Evolutionary conservation across 2,797 vertebrate genomes (phyloP), one percentile per base, ranked within the genome.

Genomic region (Potorous gilbertii): DNA sequence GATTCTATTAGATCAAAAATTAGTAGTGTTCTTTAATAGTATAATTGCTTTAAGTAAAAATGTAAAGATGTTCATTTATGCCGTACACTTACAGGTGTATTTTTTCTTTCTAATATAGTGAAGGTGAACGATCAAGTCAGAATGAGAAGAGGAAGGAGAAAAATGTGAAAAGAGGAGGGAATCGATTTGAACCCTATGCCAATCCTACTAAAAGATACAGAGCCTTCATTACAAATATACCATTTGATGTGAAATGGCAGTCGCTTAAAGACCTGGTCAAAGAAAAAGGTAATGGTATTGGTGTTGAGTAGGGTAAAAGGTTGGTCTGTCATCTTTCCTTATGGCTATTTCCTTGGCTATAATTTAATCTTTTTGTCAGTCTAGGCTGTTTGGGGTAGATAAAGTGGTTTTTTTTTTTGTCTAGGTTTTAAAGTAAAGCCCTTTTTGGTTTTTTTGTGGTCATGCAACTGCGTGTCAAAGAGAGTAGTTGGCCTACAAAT

Each of bases 171-270:
- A 99, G 99, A 98, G 99, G 99, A 74, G 99, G 99, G 59, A 99
- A 99, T 54, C 99, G 99, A 90, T 99, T 98, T 92, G 99, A 99
- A 97, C 99, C 99, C 0, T 99, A 99, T 89, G 98, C 98, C 94
- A 98, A 98, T 93, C 98, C 98, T 93, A 97, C 98, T 92, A 98
- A 98, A 56, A 98, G 99, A 99, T 99, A 99, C 98, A 98, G 99
- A 18, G 99, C 99, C 91, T 99, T 99, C 98, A 99, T 99, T 98
- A 99, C 99, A 98, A 99, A 99, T 98, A 99, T 99, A 97, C 99
- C 99, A 0, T 99, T 99, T 91, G 99, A 99, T 98, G 99, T 99
- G 96, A 99, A 99, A 98, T 99, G 99, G 99, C 99, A 99, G 98
- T 99, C 99, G 14, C 99, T 99, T 66, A 99, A 99, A 98, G 99